Evolutionary conservation across 2,888 invertebrate genomes (phyloP).

Genomic region (Brenthis hecate): DNA sequence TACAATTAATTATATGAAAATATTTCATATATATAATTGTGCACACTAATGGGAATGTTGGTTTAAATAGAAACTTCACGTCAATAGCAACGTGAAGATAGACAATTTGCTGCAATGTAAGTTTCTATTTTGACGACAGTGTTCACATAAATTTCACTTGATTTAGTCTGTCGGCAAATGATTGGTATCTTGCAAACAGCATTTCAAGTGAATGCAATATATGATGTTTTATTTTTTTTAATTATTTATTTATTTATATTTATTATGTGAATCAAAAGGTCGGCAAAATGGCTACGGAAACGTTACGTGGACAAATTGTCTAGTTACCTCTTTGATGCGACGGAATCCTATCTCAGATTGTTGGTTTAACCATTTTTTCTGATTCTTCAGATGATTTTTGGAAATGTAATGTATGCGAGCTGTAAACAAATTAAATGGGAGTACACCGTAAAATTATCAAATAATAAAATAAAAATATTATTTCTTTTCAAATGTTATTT

Average conservation of each 20-base stretch:
- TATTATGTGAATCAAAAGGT: slow-evolving; percentile 59
- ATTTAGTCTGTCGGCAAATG: slow-evolving; percentile 46
- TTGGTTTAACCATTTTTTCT: slow-evolving; percentile 62
- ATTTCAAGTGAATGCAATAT: slow-evolving; percentile 49
- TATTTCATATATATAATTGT: too few relatives aligned
- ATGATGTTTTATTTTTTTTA: not conserved
- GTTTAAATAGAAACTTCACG: slow-evolving; percentile 47
- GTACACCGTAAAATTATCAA: not conserved
- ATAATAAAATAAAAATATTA: not conserved
- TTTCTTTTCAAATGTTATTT: not conserved
- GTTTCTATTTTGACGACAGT: slow-evolving; percentile 61
- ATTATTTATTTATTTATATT: not conserved
- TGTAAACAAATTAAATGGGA: slow-evolving; percentile 52
- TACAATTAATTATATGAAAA: not conserved
- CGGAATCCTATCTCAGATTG: slow-evolving; percentile 41
- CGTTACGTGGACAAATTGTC: slow-evolving; percentile 65
- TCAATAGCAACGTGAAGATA: slow-evolving; percentile 52
- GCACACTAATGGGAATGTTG: slow-evolving; percentile 6
- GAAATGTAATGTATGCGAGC: slow-evolving; percentile 70
- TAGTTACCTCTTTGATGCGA: slow-evolving; percentile 59
- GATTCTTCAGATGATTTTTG: slow-evolving; percentile 66
- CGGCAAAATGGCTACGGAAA: slow-evolving; percentile 63
- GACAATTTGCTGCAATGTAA: slow-evolving; percentile 67
- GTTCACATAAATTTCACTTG: slow-evolving; percentile 67
- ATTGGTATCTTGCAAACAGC: slow-evolving; percentile 43